Percentiles rank a stretch among this genome's conserved stretches.
These are phyloP conservation scores for Pomacea canaliculata DNA, from an alignment of 2,888 invertebrate genomes.

Conservation along the genomic window DNA sequence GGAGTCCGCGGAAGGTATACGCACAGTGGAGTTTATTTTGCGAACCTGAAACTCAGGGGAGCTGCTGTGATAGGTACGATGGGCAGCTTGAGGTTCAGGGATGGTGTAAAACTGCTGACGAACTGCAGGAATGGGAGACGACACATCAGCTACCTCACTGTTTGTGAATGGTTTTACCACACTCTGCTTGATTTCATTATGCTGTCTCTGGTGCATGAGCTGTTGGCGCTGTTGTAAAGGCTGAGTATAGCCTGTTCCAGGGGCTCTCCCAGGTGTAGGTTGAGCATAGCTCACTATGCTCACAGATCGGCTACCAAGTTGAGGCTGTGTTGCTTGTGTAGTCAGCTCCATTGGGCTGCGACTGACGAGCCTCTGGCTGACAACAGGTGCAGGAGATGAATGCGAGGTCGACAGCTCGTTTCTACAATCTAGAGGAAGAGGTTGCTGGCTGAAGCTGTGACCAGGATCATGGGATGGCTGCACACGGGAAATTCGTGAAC, in stretches of 20 bases:
- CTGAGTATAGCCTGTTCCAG: background rate
- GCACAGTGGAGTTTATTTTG: constrained; percentile 25
- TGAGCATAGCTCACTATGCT: background rate
- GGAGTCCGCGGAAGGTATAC: constrained; percentile 35
- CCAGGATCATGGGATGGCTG: constrained; percentile 1
- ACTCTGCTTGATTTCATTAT: constrained; percentile 10
- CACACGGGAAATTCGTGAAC: background rate
- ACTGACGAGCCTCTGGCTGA: background rate
- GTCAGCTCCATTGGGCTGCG: background rate
- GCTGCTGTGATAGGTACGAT: constrained; percentile 30
- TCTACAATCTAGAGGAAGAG: too few species aligned
- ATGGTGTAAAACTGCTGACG: constrained; percentile 31
- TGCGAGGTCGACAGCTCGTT: too few species aligned
- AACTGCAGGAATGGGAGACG: background rate
- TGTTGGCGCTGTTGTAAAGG: background rate
- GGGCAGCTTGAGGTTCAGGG: constrained; percentile 24
- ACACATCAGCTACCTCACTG: constrained; percentile 1
- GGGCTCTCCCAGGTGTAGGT: background rate
- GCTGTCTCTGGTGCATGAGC: background rate
- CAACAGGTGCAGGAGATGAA: background rate
- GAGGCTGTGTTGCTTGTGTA: constrained; percentile 5
- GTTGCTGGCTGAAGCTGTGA: constrained; percentile 1
- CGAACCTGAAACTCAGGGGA: constrained; percentile 33
- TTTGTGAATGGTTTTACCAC: constrained; percentile 17
- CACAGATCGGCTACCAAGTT: background rate